Evolutionary conservation across 2,797 vertebrate species (phyloP).

Genomic region (Semotilus atromaculatus): DNA sequence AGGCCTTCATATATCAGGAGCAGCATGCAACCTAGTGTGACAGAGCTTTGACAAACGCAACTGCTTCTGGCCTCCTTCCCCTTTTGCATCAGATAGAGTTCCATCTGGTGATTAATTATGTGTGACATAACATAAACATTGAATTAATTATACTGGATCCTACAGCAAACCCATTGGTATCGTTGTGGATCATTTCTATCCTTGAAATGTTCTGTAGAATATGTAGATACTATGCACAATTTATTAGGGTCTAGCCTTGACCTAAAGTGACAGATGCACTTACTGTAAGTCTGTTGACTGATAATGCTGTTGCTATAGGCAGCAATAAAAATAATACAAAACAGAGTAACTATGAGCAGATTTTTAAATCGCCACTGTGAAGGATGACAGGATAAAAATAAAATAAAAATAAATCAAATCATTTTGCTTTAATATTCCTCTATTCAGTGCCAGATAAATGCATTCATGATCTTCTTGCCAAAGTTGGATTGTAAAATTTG

Average conservation of each 20-base stretch:
- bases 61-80: not conserved
- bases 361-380: not conserved
- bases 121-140: not conserved
- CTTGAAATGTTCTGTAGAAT: not conserved
- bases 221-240: not conserved
- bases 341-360: not conserved
- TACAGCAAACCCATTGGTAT: not conserved
- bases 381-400: not conserved
- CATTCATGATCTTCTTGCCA: not conserved
- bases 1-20: not conserved
- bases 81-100: not conserved
- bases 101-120: not conserved
- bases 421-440: not conserved
- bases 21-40: not conserved
- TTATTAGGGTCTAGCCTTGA: constrained; percentile 21
- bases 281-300: not conserved
- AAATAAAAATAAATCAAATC: not conserved
- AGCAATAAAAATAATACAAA: not conserved
- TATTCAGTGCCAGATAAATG: not conserved
- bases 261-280: constrained; percentile 12
- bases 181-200: not conserved
- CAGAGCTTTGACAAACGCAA: not conserved
- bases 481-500: not conserved
- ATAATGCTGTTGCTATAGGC: constrained; percentile 12
- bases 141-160: not conserved